These are phyloP conservation scores for Eriosoma lanigerum DNA, from an alignment of 1,140 invertebrate species.

Conservation along the genomic window DNA sequence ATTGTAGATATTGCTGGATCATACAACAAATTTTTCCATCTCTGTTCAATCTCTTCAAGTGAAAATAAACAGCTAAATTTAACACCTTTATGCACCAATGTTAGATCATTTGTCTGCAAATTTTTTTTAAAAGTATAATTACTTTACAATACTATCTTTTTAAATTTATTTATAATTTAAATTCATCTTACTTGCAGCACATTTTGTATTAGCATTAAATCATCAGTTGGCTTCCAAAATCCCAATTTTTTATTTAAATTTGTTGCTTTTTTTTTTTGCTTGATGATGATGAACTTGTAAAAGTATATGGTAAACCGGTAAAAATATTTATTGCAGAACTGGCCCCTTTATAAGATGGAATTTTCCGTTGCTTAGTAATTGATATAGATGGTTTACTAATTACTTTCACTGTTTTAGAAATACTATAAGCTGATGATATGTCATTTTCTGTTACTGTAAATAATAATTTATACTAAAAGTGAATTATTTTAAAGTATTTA, in stretches of 20 bases:
- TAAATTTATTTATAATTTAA: neutral
- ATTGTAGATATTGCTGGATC: conserved; percentile 84
- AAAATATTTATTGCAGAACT: neutral
- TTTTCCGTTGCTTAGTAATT: conserved; percentile 15
- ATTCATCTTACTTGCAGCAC: conserved; percentile 77
- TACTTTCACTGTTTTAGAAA: conserved; percentile 22
- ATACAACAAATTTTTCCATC: conserved; percentile 94
- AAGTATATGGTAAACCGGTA: neutral
- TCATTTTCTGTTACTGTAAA: conserved; percentile 37
- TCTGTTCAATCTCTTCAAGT: conserved; percentile 87
- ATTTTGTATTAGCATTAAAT: conserved; percentile 88
- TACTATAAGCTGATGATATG: conserved; percentile 33
- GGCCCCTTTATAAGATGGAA: conserved; percentile 7
- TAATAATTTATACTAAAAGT: too few species aligned
- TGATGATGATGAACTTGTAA: neutral
- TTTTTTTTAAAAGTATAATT: too few species aligned
- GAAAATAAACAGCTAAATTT: conserved; percentile 97
- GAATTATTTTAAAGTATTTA: too few species aligned
- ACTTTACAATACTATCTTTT: neutral
- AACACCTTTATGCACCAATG: conserved; percentile 83
- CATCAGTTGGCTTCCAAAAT: conserved; percentile 96
- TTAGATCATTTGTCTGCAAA: conserved; percentile 80
- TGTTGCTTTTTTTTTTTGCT: conserved; percentile 31
- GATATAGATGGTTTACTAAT: conserved; percentile 15
- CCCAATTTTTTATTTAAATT: conserved; percentile 74